Evolutionary conservation across 2,888 invertebrate species (phyloP), one percentile per base, ranked within the genome.

Genomic region (Drepana falcataria): DNA sequence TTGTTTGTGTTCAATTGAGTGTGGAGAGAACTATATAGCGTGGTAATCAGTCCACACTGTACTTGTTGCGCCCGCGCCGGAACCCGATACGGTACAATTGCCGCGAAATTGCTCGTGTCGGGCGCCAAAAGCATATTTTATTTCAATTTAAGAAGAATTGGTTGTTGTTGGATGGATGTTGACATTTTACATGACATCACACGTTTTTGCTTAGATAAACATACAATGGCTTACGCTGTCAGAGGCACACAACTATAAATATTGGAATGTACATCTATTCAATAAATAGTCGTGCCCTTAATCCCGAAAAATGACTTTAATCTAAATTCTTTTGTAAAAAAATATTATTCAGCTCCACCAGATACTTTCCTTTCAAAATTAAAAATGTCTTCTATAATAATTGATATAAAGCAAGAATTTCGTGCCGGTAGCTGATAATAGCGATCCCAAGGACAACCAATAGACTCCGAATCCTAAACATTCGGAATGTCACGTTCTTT

Each of bases 1-100:
- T 65, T 67, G 59, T 71, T 58, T 60, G 64, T 72, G 75, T 68
- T 73, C 71, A 83, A 81, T 83, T 76, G 75, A 67, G 69, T 69
- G 77, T 79, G 71, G 75, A 78, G 66, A 66, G 59, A 67, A 56
- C 64, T 66, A 59, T 6, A 9, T 44, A 9, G 53, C 60, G 53
- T 57, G 71, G 73, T 75, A 67, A 65, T 58, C 61, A 59, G 61
- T 67, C 64, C 60, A 66, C 65, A 64, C 59, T 64, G 34, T 40
- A 21, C 21, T 68, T 60, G 63, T 60, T 60, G 60, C 58, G 64
- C 55, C 56, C 49, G 58, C 53, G 51, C 53, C 48, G 48, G 52
- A 34, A 35, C 52, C 59, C 57, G 58, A 60, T 53, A 35, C 35
- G 41, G 35, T 49, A 44, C 44, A 44, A 7, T 44, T 44, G 9